Evolutionary conservation across 2,888 invertebrate genomes (phyloP), one percentile per base, ranked within the genome.

Genomic region (Brachylomia viminalis): DNA sequence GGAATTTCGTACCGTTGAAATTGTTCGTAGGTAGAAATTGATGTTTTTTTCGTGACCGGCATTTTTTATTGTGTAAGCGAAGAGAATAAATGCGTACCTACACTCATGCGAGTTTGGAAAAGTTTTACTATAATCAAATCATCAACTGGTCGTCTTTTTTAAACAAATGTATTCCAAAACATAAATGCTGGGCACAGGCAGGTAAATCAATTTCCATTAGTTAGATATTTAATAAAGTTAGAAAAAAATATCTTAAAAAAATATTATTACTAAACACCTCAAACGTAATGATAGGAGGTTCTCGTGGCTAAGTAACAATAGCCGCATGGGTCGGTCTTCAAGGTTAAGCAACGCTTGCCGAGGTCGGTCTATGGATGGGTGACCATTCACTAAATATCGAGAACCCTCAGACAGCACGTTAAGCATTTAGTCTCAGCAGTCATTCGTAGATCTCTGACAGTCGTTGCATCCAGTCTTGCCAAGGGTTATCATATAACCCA

Each of bases 41-140:
- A 75, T 79, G 75, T 20, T 49, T 67, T 66, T 45, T 62, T 54
- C 82, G 82, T 81, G 82, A 75, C 58, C 8, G 52, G 74, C 17
- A 33, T 77, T 74, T 72, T 54, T 38, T 30, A 62, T 30, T 5
- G 3, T 54, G 11, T 30, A 71, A 4, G 45, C 15, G 5, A 38
- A 15, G 15, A 47, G 38, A 20, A 30, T 61, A 13, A 79, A 54
- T 38, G 71, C 11, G 33, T 67, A 78, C n/a, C n/a, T n/a, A n/a
- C 15, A n/a, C n/a, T 52, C n/a, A 52, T 69, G 13, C 33, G 33
- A 38, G 52, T 27, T 54, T 54, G 17, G 52, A 47, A 38, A 75
- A n/a, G 17, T 52, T 58, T 47, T 42, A 15, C 10, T 15, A 38
- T 13, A 23, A 4, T 27, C n/a, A n/a, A n/a, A n/a, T 6, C 4